These are phyloP conservation scores for Poeciliopsis presidionis DNA, from an alignment of 2,797 vertebrate species.

Conservation along the genomic window DNA sequence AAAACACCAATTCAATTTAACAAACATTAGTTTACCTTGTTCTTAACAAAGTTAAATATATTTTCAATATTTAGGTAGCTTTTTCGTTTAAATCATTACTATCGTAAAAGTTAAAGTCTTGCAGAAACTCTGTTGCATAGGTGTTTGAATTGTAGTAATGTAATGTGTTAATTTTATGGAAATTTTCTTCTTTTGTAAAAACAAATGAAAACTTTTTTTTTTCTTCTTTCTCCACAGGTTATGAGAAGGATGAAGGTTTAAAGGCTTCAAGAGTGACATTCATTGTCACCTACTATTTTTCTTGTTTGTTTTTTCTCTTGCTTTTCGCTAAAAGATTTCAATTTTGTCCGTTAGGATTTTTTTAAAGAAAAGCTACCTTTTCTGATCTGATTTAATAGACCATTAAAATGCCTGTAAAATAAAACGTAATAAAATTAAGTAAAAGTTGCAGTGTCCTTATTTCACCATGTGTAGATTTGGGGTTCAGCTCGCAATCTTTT, in stretches of 20 bases:
- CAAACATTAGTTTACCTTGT: neutral
- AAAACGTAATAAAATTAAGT: neutral
- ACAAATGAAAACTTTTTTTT: neutral
- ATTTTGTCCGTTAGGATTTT: neutral
- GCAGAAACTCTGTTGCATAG: neutral
- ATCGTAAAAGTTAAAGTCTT: neutral
- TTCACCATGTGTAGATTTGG: neutral
- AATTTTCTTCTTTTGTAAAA: neutral
- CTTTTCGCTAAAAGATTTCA: neutral
- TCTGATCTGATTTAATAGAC: neutral
- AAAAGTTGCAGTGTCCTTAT: neutral
- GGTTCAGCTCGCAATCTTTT: neutral
- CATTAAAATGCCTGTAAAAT: conserved; percentile 6
- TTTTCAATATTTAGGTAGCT: neutral
- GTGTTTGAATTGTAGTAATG: neutral
- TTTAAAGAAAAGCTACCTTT: neutral
- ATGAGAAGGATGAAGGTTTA: conserved; percentile 75
- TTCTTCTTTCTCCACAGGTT: conserved; percentile 52
- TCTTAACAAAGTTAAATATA: neutral
- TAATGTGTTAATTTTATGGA: neutral
- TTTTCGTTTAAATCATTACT: neutral
- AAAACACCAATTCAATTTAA: neutral
- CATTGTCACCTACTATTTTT: neutral
- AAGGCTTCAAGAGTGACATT: conserved; percentile 18
- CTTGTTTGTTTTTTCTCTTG: neutral